Percentiles rank a stretch among this genome's conserved stretches.
phyloP scores from a whole-genome alignment of 2,113 vertebrate genomes.

The Rhegmatorhina hoffmannsi region DNA sequence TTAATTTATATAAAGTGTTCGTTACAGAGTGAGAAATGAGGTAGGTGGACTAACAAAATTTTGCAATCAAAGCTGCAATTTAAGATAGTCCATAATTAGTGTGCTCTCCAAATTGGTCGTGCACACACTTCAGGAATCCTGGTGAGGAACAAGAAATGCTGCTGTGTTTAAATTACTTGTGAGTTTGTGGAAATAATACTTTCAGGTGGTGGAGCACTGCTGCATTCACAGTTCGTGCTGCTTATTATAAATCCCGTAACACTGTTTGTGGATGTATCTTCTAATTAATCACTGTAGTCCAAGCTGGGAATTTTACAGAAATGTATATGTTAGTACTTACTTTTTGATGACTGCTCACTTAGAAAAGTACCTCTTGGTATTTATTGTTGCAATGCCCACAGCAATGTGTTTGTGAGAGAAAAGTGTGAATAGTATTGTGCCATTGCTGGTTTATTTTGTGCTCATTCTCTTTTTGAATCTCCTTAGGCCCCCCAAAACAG shows the following conservation, averaged over 20 bases:
- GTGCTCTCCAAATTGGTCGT: neutral
- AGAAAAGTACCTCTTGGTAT: neutral
- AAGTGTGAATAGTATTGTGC: neutral
- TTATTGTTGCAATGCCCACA: neutral
- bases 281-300: neutral
- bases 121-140: neutral
- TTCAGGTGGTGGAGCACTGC: neutral
- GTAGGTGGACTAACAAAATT: neutral
- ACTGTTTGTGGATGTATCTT: neutral
- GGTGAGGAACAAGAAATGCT: neutral
- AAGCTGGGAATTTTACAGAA: neutral
- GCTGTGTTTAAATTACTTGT: neutral
- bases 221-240: neutral
- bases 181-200: neutral
- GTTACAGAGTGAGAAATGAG: neutral
- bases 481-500: neutral
- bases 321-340: neutral
- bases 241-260: neutral
- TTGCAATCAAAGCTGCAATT: neutral
- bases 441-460: neutral
- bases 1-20: neutral
- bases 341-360: neutral
- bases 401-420: neutral
- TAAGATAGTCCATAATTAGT: neutral
- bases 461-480: neutral